Evolutionary conservation across 2,888 invertebrate genomes (phyloP), one percentile per base, ranked within the genome.

Genomic region (Cephalotes varians): DNA sequence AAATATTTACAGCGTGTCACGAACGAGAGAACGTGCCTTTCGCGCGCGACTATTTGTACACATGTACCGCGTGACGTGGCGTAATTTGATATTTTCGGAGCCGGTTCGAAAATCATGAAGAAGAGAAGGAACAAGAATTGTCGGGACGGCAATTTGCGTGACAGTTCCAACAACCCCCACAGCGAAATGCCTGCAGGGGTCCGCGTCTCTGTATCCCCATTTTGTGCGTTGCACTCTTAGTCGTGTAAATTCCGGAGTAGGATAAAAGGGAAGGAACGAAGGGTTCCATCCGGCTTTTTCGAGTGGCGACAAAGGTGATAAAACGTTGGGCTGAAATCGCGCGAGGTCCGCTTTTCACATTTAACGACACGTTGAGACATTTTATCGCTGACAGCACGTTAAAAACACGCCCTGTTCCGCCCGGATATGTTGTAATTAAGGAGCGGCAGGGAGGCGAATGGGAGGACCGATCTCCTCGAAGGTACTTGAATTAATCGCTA

Each of bases 21-120:
- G 56, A 60, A 60, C 80, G 79, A 62, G n/a, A n/a, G n/a, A 47
- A 77, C 56, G 83, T 73, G 83, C 56, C 62, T 83, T 73, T 73
- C 58, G 79, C 60, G 47, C 84, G n/a, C 62, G 40, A 62, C 62
- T 88, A 86, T 89, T 89, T 87, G 86, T 89, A 89, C 87, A 87
- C 83, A 72, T 88, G 88, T 83, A 89, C 79, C 81, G 64, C 56
- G 80, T 49, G 44, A 65, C 80, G 83, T 31, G 77, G 82, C 69
- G 90, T 85, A 89, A 89, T 84, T 64, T 79, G 90, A 90, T 90
- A 90, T 87, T 90, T 90, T 90, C 83, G 84, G 90, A 84, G 71
- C 81, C 49, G 76, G 80, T 74, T 54, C 82, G 81, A 74, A 56
- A 62, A 71, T 71, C 28, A 40, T 40, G 56, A 64, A 49, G n/a